A percentile compares a stretch with the other conserved stretches of the same genome.
These are phyloP conservation scores for Actinemys pallida DNA, from an alignment of 2,113 vertebrate species.

Conservation along the genomic window DNA sequence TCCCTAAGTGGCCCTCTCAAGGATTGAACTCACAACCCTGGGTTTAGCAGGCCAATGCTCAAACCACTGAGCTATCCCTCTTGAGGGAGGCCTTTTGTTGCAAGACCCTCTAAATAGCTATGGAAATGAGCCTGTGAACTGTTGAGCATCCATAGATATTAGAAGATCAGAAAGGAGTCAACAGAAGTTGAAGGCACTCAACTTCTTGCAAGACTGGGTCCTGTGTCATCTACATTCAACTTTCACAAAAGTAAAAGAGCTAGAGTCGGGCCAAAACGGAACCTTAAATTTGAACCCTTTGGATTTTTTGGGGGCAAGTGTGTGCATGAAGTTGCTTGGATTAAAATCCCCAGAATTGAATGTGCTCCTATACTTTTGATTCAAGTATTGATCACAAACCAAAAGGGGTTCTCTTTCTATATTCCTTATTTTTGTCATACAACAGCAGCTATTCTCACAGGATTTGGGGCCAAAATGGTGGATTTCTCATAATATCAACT, in stretches of 20 bases:
- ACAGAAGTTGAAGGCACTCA: no score
- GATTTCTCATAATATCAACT: neutral
- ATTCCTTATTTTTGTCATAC: accelerated
- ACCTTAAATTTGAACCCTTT: neutral
- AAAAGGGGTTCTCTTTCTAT: neutral
- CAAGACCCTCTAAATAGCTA: neutral
- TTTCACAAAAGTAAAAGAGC: neutral
- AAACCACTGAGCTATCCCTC: no score
- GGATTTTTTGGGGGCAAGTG: neutral
- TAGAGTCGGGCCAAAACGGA: neutral
- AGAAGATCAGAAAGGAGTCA: neutral
- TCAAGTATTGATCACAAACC: neutral
- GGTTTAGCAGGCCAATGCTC: no score
- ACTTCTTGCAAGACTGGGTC: neutral
- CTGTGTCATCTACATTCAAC: neutral
- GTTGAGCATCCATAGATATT: neutral
- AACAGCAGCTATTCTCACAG: neutral
- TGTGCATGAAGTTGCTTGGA: neutral
- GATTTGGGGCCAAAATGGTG: neutral
- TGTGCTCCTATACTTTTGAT: neutral
- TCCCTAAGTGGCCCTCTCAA: no score
- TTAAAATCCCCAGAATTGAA: neutral
- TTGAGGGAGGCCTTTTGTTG: neutral
- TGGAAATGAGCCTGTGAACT: no score
- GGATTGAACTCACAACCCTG: no score